Base-by-base conservation (phyloP, 2,797 vertebrate genomes). In the Rachycentron canadum region DNA sequence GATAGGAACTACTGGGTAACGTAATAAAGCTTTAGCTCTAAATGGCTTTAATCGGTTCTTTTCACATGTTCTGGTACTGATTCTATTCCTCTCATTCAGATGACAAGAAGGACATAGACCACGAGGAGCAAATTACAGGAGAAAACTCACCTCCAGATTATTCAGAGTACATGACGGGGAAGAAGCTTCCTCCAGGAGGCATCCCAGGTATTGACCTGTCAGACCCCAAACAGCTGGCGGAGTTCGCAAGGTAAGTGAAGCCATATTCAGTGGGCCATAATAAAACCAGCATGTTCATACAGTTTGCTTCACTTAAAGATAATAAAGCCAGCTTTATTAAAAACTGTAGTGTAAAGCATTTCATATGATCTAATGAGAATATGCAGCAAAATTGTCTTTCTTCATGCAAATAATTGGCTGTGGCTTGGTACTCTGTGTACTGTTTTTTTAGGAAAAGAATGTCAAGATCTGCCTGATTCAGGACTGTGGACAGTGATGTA, bases 91-190 rank as follows among this genome's bases (percentile, higher is more conserved):
- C 9, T 78, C 10, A 32, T 75, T 32, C 94, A 99, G 98, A 99
- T 96, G 98, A 99, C 92, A 99, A 99, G 93, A 99, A 99, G 88
- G 98, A 99, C 90, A 98, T 99, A 80, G 98, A 99, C 94, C 97
- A 99, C 64, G 97, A 99, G 89, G 98, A 99, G 45, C 97, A 99
- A 90, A 98, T 99, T 83, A 96, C 97, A 71, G 97, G 97, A 28
- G 98, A 99, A 92, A 99, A 98, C 92, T 99, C 98, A 11, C 97
- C 97, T 78, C 98, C 98, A 12, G 98, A 99, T 93, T 99, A 99
- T 80, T 99, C 98, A 0, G 98, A 99, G 76, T 99, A 99, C 89
- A 99, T 99, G 98, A 99, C 98, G 0, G 98, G 98, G 65, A 99
- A 99, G 94, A 99, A 99, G 78, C 96, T 99, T 71, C 98, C 98